phyloP scores from a whole-genome alignment of 2,888 invertebrate species.

The Phengaris alcon region DNA sequence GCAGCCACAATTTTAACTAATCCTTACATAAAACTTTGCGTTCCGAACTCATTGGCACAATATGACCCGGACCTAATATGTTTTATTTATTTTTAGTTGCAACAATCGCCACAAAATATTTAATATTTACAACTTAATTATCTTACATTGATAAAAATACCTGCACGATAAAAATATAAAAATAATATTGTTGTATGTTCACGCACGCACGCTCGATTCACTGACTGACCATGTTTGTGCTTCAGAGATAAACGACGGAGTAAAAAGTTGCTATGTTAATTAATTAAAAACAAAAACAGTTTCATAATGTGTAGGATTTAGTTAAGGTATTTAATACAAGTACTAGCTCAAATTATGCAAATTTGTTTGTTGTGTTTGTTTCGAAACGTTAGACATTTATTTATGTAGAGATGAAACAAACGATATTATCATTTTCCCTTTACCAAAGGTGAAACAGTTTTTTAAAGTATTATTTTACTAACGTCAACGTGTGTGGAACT shows the following conservation, averaged over 20 bases:
- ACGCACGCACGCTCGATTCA: background rate
- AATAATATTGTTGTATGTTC: background rate
- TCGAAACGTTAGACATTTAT: no score
- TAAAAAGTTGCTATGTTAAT: background rate
- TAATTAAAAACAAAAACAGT: background rate
- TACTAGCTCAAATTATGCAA: background rate
- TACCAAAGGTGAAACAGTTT: no score
- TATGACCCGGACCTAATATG: no score
- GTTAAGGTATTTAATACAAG: background rate
- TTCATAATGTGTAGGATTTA: background rate
- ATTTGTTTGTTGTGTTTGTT: no score
- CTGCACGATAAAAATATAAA: background rate
- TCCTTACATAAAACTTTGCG: no score
- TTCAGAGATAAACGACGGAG: background rate
- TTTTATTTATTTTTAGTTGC: background rate
- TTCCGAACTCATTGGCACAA: no score
- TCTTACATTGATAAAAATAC: background rate
- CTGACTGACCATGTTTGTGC: slow-evolving; percentile 2
- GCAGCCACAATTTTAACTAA: no score
- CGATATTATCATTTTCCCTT: no score
- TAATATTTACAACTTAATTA: background rate
- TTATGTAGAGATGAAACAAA: no score
- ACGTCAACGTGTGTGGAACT: no score
- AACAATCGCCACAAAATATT: background rate
- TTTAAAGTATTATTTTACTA: no score